Evolutionary conservation across 1,140 invertebrate genomes (phyloP), one percentile per base, ranked within the genome.

Genomic region (Hydropsyche tenuis): DNA sequence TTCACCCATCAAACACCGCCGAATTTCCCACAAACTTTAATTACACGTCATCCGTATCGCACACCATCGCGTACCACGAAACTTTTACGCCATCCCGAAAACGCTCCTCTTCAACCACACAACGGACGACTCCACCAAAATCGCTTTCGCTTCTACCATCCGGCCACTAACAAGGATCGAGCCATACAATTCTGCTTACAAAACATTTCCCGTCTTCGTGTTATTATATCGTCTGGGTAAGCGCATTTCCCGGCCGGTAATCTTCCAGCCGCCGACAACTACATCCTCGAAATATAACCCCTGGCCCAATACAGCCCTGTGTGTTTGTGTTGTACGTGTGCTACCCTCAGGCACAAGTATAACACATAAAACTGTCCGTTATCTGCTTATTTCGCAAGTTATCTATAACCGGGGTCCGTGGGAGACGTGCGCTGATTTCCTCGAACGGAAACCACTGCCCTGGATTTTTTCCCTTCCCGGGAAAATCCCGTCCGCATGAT

Each of bases 171-270:
- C 60, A 72, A 65, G 60, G 37, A 73, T 73, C 71, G 62, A 65
- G 23, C 45, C 62, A 53, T 73, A 53, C 63, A 53, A 66, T 73
- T 65, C 71, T 73, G 71, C 71, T 73, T 73, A 73, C 71, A 73
- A 73, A 73, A 73, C 71, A 73, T 62, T 73, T 73, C 62, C 71
- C 60, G 46, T 64, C 71, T 64, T 63, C 53, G 53, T 62, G 70
- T 72, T 72, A 72, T 72, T 72, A 72, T 72, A 72, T 72, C 70
- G 70, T 64, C 70, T 63, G 70, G 69, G 60, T 72, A 72, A 72
- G 70, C 70, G 70, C 70, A 72, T 63, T 72, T 72, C 70, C 53
- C 56, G 56, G 42, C 43, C 42, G 70, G 70, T 64, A 63, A 63
- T 64, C 68, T 56, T 56, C 48, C 16, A 56, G 23, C 68, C 51